Percentiles rank a stretch among this genome's conserved stretches.
Conservation (phyloP, 1,140 invertebrate genomes). For the Macrosteles quadrilineatus region DNA sequence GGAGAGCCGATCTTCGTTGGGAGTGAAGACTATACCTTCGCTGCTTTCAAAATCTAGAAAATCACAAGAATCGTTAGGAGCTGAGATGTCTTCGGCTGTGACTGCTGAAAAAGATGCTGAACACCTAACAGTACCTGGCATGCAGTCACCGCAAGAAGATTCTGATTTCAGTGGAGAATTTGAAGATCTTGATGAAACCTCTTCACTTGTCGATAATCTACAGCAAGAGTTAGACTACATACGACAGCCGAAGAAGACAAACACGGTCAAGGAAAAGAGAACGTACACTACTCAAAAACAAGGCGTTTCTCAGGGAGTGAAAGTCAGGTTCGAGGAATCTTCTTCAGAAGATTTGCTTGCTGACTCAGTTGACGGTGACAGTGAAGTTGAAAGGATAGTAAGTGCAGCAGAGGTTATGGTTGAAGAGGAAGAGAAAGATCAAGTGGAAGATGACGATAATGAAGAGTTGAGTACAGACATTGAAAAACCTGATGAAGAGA, state of each 20-base stretch:
- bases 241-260: background rate
- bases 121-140: background rate
- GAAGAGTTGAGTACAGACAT: background rate
- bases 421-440: background rate
- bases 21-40: background rate
- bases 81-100: too few relatives aligned
- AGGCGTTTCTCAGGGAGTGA: background rate
- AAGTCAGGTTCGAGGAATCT: background rate
- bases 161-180: background rate
- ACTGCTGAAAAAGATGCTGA: too few relatives aligned
- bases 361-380: background rate
- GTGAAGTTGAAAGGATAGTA: background rate
- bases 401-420: background rate
- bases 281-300: background rate
- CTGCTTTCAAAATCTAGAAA: background rate
- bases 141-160: background rate
- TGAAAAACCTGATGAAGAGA: background rate
- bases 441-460: background rate
- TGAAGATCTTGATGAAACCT: background rate
- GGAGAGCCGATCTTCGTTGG: background rate
- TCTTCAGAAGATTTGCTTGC: background rate
- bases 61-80: too few relatives aligned
- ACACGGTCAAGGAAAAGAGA: background rate
- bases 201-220: background rate
- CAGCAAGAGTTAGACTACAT: constrained; percentile 12